Percentiles rank a stretch among this genome's conserved stretches.
phyloP scores from a whole-genome alignment of 2,888 invertebrate species.

The Lysandra coridon region DNA sequence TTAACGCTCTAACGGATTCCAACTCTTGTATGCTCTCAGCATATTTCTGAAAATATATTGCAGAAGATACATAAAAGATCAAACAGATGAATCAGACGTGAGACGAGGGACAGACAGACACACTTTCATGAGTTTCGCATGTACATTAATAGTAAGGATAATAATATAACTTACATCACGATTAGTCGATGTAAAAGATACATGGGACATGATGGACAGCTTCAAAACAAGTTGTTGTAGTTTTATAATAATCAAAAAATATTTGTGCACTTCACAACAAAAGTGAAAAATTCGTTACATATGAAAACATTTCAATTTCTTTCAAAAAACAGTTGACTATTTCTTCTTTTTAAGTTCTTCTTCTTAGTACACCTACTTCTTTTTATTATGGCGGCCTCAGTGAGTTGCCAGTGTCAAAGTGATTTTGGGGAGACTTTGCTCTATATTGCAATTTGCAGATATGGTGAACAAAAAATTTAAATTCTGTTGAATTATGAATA shows the following conservation, averaged over 20 bases:
- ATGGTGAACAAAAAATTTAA: too few relatives aligned
- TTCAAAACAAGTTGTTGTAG: neutral
- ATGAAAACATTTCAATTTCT: too few relatives aligned
- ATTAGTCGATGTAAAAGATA: conserved; percentile 52
- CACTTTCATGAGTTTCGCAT: neutral
- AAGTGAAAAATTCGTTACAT: neutral
- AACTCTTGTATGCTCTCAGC: conserved; percentile 58
- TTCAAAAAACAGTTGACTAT: too few relatives aligned
- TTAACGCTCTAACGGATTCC: conserved; percentile 57
- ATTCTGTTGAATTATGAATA: too few relatives aligned
- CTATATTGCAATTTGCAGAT: too few relatives aligned
- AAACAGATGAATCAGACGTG: neutral
- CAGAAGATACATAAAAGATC: neutral
- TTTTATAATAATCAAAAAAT: neutral
- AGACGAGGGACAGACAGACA: neutral
- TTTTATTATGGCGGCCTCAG: too few relatives aligned
- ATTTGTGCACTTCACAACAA: neutral
- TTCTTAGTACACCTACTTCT: too few relatives aligned
- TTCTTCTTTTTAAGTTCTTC: too few relatives aligned
- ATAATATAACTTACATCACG: conserved; percentile 48
- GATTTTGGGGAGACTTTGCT: too few relatives aligned
- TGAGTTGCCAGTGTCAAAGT: too few relatives aligned
- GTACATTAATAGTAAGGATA: neutral
- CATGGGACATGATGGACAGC: conserved; percentile 47
- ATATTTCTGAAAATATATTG: conserved; percentile 49